Evolutionary conservation across 2,113 vertebrate genomes (phyloP).

Genomic region (Tenebrosternarchus preto): DNA sequence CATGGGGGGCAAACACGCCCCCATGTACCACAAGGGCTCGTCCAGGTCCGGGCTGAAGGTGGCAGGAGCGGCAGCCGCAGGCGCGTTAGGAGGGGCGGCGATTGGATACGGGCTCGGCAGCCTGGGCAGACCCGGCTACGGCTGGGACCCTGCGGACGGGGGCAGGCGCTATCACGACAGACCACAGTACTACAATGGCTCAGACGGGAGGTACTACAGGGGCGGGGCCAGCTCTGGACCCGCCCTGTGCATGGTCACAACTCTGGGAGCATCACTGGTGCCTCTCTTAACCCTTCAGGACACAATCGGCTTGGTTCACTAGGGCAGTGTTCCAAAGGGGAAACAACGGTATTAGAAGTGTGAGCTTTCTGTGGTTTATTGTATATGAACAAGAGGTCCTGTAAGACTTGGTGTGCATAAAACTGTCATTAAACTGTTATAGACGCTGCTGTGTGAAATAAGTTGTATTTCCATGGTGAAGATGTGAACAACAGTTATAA

Average conservation of each 20-base stretch:
- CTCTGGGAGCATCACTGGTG: constrained; percentile 60
- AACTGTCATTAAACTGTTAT: no score
- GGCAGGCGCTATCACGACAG: constrained; percentile 53
- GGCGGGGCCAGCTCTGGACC: constrained; percentile 62
- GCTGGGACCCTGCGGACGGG: constrained; percentile 29
- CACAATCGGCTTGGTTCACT: neutral
- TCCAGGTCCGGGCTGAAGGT: constrained; percentile 65
- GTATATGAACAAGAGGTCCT: neutral
- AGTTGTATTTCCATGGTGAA: no score
- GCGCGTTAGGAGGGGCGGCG: constrained; percentile 71
- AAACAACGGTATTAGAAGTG: neutral
- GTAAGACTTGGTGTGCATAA: no score
- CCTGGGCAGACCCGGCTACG: constrained; percentile 64
- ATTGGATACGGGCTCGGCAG: constrained; percentile 71
- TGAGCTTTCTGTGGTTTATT: neutral
- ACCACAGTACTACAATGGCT: constrained; percentile 56
- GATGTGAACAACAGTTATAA: no score
- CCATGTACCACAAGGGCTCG: constrained; percentile 63
- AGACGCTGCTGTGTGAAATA: no score
- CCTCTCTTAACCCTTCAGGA: neutral
- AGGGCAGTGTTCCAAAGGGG: neutral
- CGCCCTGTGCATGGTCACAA: constrained; percentile 62
- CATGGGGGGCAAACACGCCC: constrained; percentile 52
- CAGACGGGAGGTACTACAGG: constrained; percentile 61
- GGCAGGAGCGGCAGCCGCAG: constrained; percentile 74